Base-by-base conservation (phyloP, 2,113 vertebrate genomes). In the Semnornis frantzii region DNA sequence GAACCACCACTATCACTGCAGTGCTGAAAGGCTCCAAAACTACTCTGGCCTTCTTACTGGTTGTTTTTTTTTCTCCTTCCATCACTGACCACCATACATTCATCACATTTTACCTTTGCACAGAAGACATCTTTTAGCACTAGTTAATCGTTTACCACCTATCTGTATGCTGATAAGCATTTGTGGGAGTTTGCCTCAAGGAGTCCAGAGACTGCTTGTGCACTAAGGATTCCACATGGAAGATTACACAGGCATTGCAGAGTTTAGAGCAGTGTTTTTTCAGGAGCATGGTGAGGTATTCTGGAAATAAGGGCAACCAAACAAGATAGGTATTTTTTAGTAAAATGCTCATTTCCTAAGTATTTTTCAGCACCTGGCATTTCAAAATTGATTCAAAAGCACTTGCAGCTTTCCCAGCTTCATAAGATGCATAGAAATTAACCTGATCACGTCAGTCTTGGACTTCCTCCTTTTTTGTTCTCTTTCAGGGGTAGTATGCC, bases 381-480 rank as follows among this genome's bases (percentile, higher is more conserved):
- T 78, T 88, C 42, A 27, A 81, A n/a, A 15, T 58, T 33, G 91
- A 85, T 42, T 75, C 13, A 90, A 80, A 82, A 71, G 5, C 14
- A 62, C 39, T 7, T 31, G 14, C 16, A 89, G 62, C 30, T 73
- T 84, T 88, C 30, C 79, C 6, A 59, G 10, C 66, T 82, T 76
- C 33, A 28, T 23, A 76, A 65, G 28, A 63, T 33, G 18, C 12
- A 58, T 16, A n/a, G 69, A 68, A 80, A 48, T 93, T 71, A 30
- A 99, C 99, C 99, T 99, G 98, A 99, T 99, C 93, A 99, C 99
- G 71, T 99, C 99, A 0, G 97, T 96, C 52, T 98, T 95, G 11
- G 99, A 99, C 28, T 68, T 95, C 37, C 99, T 98, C 21, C 83
- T 97, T 70, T 97, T 97, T 90, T 98, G 98, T 86, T 99, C 99